Percentiles rank a stretch among this genome's conserved stretches.
Conservation (phyloP, 2,113 vertebrate genomes). For the Scytalopus superciliaris region DNA sequence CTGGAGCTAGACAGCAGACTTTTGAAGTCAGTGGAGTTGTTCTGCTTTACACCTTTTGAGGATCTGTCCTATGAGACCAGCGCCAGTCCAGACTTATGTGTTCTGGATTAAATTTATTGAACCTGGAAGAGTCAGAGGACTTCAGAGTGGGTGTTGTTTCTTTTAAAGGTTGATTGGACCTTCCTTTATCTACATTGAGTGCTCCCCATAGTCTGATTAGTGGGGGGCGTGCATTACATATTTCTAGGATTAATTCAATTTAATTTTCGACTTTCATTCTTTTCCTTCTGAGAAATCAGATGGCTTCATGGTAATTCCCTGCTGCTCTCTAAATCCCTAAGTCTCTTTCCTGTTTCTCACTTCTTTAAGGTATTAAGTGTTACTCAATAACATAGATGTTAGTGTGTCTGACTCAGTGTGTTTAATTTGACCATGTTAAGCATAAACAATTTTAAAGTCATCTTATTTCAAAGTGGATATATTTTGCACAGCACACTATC, state of each 20-base stretch:
- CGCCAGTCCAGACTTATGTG: background rate
- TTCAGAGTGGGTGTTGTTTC: background rate
- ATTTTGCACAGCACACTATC: background rate
- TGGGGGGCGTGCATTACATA: background rate
- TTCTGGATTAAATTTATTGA: constrained; percentile 14
- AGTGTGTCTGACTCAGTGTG: background rate
- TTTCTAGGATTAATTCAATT: constrained; percentile 35
- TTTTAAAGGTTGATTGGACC: background rate
- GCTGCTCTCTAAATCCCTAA: constrained; percentile 27
- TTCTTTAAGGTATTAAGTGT: constrained; percentile 35
- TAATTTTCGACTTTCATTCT: constrained; percentile 27
- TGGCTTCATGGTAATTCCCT: constrained; percentile 32
- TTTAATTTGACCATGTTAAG: background rate
- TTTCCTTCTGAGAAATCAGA: constrained; percentile 37
- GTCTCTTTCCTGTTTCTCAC: constrained; percentile 50
- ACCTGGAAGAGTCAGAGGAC: background rate
- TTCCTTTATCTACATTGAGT: background rate
- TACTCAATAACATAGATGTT: background rate
- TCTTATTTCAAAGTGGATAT: background rate
- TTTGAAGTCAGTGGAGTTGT: background rate
- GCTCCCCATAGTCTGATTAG: constrained; percentile 6
- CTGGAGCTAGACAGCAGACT: background rate
- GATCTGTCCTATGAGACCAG: constrained; percentile 26
- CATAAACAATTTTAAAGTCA: constrained; percentile 8
- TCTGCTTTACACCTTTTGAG: constrained; percentile 42